Conservation (phyloP, 1,140 invertebrate genomes). For the Arctopsyche grandis region DNA sequence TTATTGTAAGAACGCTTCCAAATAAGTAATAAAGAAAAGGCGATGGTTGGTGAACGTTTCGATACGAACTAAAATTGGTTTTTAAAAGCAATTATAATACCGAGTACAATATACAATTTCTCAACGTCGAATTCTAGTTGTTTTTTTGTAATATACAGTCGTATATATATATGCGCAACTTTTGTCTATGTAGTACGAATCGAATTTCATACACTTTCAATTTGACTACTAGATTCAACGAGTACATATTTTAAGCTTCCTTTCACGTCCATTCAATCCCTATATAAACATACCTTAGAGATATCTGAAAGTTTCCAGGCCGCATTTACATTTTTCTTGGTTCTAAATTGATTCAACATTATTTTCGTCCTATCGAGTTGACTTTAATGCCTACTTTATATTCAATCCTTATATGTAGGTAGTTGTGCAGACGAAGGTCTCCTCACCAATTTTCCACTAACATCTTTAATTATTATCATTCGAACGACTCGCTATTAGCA, state of each 20-base stretch:
- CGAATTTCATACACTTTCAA: too few species aligned
- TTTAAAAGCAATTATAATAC: too few species aligned
- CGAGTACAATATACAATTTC: too few species aligned
- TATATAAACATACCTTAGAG: constrained; percentile 20
- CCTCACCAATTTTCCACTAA: constrained; percentile 4
- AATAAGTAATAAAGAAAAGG: too few species aligned
- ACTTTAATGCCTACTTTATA: constrained; percentile 28
- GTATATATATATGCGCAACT: too few species aligned
- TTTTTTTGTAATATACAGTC: too few species aligned
- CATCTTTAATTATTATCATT: constrained; percentile 25
- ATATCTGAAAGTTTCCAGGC: constrained; percentile 13
- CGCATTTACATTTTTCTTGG: constrained; percentile 24
- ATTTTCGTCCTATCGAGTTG: constrained; percentile 14
- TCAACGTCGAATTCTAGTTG: too few species aligned
- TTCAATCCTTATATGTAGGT: constrained; percentile 19
- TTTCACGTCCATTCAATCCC: constrained; percentile 21
- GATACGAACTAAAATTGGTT: too few species aligned
- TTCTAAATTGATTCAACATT: constrained; percentile 15
- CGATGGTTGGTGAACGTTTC: too few species aligned
- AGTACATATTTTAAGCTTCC: constrained; percentile 9
- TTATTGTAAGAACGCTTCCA: too few species aligned
- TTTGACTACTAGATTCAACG: too few species aligned
- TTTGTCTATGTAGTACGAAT: too few species aligned
- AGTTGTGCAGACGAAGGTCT: background rate
- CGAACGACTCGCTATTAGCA: background rate